Conservation (phyloP, 2,113 vertebrate genomes). For the Hemiscyllium ocellatum region DNA sequence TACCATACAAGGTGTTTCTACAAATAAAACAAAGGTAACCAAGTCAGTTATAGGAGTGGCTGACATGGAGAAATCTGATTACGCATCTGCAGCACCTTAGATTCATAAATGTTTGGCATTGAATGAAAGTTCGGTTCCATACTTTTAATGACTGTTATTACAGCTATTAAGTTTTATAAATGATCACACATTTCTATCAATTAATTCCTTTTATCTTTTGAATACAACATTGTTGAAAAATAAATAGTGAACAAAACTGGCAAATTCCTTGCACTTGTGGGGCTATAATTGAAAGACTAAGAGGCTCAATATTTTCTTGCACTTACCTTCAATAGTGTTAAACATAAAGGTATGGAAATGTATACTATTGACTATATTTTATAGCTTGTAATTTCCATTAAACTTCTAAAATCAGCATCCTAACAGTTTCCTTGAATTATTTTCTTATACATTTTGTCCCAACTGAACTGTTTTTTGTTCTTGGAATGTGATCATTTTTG, state of each 20-base stretch:
- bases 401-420: neutral
- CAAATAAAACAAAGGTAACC: neutral
- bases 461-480: neutral
- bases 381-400: neutral
- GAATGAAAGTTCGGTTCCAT: neutral
- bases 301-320: neutral
- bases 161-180: neutral
- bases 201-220: neutral
- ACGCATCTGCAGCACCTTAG: neutral
- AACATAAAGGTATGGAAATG: neutral
- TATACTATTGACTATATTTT: neutral
- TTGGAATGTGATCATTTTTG: neutral
- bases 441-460: neutral
- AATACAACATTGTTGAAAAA: neutral
- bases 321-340: neutral
- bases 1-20: neutral
- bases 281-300: neutral
- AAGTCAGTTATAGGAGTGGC: neutral
- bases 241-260: neutral
- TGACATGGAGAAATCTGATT: neutral
- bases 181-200: neutral
- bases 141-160: neutral
- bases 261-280: neutral
- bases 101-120: neutral
- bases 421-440: neutral